Evolutionary conservation across 2,797 vertebrate species (phyloP).

Genomic region (Pseudotriccus pelzelni): DNA sequence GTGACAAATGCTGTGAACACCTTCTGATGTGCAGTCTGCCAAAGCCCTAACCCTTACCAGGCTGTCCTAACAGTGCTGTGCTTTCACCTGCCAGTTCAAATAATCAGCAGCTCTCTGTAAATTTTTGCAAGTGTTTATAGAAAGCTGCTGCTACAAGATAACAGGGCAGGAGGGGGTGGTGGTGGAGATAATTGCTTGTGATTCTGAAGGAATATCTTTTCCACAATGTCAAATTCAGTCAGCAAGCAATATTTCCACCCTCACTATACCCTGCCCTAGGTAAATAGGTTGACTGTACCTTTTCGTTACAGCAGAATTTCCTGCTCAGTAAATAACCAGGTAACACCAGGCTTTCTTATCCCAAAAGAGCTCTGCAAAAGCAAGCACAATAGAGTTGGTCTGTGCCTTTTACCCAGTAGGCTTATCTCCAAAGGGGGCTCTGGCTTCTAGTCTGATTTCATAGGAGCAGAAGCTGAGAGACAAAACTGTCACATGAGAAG

Average conservation of each 20-base stretch:
- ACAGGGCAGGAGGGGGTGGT: not conserved
- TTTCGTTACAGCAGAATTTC: not conserved
- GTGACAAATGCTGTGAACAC: not conserved
- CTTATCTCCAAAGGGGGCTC: not conserved
- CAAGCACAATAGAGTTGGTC: not conserved
- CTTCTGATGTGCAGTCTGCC: not conserved
- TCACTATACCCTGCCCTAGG: not conserved
- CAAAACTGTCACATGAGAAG: not conserved
- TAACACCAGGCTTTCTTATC: not conserved
- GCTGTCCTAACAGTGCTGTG: not conserved
- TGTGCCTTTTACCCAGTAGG: not conserved
- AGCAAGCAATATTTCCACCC: not conserved
- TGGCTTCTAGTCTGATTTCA: not conserved
- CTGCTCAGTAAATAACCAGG: not conserved
- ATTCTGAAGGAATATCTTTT: not conserved
- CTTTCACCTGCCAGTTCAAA: not conserved
- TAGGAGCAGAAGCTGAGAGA: not conserved
- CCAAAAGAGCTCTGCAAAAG: not conserved
- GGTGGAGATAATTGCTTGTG: not conserved
- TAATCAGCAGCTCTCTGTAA: not conserved
- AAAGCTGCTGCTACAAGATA: not conserved
- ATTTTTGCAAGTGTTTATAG: not conserved
- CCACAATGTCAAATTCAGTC: not conserved
- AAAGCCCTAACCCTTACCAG: not conserved
- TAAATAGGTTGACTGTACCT: not conserved